Base-by-base conservation (phyloP, 2,888 invertebrate genomes). In the Coenonympha arcania region DNA sequence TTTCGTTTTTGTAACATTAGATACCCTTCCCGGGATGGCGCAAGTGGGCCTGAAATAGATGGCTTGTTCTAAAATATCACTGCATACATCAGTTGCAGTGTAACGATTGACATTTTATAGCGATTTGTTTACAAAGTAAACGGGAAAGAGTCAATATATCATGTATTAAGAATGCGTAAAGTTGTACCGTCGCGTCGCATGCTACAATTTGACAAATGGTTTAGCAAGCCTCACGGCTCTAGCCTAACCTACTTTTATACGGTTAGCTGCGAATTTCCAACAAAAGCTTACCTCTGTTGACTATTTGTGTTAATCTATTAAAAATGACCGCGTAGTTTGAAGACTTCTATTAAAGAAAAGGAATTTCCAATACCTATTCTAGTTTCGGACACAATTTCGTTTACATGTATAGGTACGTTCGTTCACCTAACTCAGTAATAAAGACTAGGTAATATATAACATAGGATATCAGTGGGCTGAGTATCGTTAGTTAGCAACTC, bases 91-190 rank as follows among this genome's bases (percentile, higher is more conserved):
- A 26, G 50, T 43, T n/a, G n/a, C 9, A 44, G 34, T 34, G 46
- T 43, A 50, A 45, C 39, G 50, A 56, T 55, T 50, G 46, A 52
- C 43, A 34, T 50, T 53, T 53, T 48, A 53, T 54, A 54, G 46
- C 52, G 53, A 53, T 56, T 51, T 48, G 53, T 48, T 45, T 43
- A 36, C 37, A 45, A 50, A 49, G 53, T 54, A 46, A 57, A 56
- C 47, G 26, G 40, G 34, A 50, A 53, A 55, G 53, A 42, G 54
- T 26, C 43, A 53, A 53, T 58, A 44, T 49, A 52, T 54, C 54
- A 58, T 54, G 47, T 56, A 58, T 58, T 54, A 37, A 28, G 50
- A 42, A 54, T 49, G 50, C 54, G 52, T 50, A 50, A 52, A 56
- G 50, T 50, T 53, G 31, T 31, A 48, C 48, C 33, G 47, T 56